These are phyloP conservation scores for Chorisops tibialis DNA, from an alignment of 2,888 invertebrate genomes.

Conservation along the genomic window DNA sequence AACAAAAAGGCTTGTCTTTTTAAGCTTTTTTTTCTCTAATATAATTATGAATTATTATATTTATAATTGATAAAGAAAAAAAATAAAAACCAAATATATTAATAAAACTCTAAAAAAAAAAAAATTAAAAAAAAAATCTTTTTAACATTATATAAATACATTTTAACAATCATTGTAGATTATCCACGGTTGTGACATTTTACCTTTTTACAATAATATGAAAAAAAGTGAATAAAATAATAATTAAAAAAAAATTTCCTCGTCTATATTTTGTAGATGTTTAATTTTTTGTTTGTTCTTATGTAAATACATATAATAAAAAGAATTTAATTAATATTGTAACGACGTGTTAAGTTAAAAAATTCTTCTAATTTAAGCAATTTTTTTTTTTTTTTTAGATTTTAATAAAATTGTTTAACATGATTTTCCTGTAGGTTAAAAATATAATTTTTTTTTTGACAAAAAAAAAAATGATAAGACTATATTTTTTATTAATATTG, in stretches of 20 bases:
- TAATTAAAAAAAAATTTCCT: not conserved
- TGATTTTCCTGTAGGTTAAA: no score
- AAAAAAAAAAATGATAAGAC: no score
- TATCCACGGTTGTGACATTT: slow-evolving; percentile 30
- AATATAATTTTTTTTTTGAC: no score
- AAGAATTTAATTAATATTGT: not conserved
- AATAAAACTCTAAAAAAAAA: slow-evolving; percentile 12
- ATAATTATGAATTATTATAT: slow-evolving; percentile 7
- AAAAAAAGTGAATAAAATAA: slow-evolving; percentile 7
- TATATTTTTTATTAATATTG: no score
- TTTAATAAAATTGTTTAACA: no score
- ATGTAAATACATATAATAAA: not conserved
- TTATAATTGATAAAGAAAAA: slow-evolving; percentile 9
- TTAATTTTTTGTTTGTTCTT: not conserved
- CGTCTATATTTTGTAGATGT: not conserved
- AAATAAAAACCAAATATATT: slow-evolving; percentile 20
- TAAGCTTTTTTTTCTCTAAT: slow-evolving; percentile 16
- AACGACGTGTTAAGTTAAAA: not conserved
- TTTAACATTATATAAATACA: slow-evolving; percentile 20
- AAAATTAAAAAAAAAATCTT: slow-evolving; percentile 4
- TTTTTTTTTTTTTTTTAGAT: no score
- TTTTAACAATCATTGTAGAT: slow-evolving; percentile 27
- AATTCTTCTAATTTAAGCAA: no score
- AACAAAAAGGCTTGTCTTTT: slow-evolving; percentile 16
- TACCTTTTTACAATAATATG: slow-evolving; percentile 19